These are phyloP conservation scores for Scarus forsteni DNA, from an alignment of 2,797 vertebrate species.

Conservation along the genomic window DNA sequence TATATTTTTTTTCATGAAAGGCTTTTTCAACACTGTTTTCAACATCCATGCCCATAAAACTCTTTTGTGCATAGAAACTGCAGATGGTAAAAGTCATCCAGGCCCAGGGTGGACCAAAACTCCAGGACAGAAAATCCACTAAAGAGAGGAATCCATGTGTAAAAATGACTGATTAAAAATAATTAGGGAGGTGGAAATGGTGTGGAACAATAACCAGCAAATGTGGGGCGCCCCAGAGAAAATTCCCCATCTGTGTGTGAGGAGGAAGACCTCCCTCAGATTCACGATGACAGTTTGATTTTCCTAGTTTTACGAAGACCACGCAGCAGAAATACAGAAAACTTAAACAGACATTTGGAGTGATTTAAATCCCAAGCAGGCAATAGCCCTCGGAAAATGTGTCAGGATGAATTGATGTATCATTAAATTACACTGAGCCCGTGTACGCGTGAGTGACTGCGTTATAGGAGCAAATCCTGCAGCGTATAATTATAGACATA, in stretches of 20 bases:
- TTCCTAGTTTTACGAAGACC: constrained; percentile 63
- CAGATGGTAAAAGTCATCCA: constrained; percentile 24
- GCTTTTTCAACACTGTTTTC: too few species aligned
- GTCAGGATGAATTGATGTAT: constrained; percentile 65
- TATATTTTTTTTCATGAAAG: too few species aligned
- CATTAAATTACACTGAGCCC: constrained; percentile 62
- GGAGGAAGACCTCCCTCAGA: constrained; percentile 66
- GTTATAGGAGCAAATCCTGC: constrained; percentile 54
- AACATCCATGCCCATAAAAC: too few species aligned
- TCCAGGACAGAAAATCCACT: constrained; percentile 10
- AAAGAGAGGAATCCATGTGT: constrained; percentile 69
- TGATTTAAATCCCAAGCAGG: constrained; percentile 62
- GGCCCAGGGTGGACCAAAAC: constrained; percentile 11
- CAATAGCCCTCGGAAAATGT: constrained; percentile 61
- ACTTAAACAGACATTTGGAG: constrained; percentile 48
- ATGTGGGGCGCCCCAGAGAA: constrained; percentile 65
- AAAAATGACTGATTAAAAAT: constrained; percentile 78
- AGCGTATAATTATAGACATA: constrained; percentile 64
- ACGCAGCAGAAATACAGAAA: constrained; percentile 48
- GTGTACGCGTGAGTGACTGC: constrained; percentile 42
- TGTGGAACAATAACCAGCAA: constrained; percentile 82
- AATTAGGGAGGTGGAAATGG: constrained; percentile 79
- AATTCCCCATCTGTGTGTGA: constrained; percentile 73
- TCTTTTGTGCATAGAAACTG: too few species aligned
- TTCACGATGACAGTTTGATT: constrained; percentile 59